Evolutionary conservation across 1,140 invertebrate species (phyloP).

Genomic region (Stegodyphus mimosarum): DNA sequence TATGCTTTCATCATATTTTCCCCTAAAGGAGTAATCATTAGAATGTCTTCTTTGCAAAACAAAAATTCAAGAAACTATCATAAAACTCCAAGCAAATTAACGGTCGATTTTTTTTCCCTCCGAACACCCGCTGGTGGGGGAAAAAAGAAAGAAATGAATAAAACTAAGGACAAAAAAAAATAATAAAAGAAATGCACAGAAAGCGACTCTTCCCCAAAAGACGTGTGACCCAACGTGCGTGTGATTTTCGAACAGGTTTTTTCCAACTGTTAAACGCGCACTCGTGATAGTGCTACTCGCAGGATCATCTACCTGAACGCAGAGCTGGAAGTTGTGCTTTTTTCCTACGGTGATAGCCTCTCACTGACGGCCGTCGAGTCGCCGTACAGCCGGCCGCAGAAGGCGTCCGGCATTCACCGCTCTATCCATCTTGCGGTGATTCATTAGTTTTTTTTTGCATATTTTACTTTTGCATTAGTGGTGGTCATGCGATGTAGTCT

Average conservation of each 20-base stretch:
- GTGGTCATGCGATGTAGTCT: background rate
- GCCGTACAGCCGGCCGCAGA: background rate
- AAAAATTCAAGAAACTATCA: background rate
- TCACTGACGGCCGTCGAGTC: background rate
- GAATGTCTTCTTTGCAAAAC: no score
- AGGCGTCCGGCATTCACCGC: background rate
- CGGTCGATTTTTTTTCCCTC: background rate
- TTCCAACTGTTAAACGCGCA: background rate
- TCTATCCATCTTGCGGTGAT: background rate
- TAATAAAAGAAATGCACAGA: background rate
- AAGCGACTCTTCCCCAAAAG: constrained; percentile 14
- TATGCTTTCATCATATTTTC: no score
- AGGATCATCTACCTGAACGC: background rate
- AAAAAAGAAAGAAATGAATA: background rate
- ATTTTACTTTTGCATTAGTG: no score
- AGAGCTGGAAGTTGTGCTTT: background rate
- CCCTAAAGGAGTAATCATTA: no score
- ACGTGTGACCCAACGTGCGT: constrained; percentile 46
- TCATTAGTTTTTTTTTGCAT: no score
- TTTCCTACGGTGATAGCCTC: background rate
- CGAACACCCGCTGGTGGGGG: no score
- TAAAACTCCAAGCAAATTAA: background rate
- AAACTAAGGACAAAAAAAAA: constrained; percentile 33
- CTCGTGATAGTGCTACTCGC: background rate
- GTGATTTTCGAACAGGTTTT: constrained; percentile 53